Conservation (phyloP, 2,888 invertebrate genomes). For the Gastrophysa polygoni region DNA sequence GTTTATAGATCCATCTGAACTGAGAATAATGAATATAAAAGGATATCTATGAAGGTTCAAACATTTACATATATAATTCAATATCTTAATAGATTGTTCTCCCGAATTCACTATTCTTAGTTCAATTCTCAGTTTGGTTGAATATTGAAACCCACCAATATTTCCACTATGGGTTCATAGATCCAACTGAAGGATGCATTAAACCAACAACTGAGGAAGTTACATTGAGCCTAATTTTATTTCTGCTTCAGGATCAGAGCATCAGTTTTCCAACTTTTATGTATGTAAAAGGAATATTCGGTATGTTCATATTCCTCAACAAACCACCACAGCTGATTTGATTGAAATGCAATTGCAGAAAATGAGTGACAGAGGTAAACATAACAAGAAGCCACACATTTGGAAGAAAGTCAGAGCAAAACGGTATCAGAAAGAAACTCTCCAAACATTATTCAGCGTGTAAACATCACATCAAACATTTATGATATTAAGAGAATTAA, state of each 20-base stretch:
- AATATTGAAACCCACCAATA: too few relatives aligned
- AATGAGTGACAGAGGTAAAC: constrained; percentile 18
- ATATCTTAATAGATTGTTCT: too few relatives aligned
- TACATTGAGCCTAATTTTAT: constrained; percentile 10
- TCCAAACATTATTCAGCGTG: background rate
- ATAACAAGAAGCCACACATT: constrained; percentile 43
- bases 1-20: too few relatives aligned
- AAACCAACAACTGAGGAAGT: too few relatives aligned
- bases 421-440: constrained; percentile 61
- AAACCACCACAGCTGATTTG: constrained; percentile 39
- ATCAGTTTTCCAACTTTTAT: constrained; percentile 67
- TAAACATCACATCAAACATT: background rate
- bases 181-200: too few relatives aligned
- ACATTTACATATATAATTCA: too few relatives aligned
- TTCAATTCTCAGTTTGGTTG: too few relatives aligned
- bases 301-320: constrained; percentile 70
- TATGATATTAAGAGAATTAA: too few relatives aligned
- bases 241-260: constrained; percentile 54
- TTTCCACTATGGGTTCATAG: too few relatives aligned
- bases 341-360: constrained; percentile 39
- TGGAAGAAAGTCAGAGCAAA: constrained; percentile 63
- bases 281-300: constrained; percentile 69
- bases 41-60: too few relatives aligned
- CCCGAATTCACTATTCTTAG: too few relatives aligned
- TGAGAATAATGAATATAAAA: too few relatives aligned